Evolutionary conservation across 2,888 invertebrate genomes (phyloP).

Genomic region (Nephrotoma guestfalica): DNA sequence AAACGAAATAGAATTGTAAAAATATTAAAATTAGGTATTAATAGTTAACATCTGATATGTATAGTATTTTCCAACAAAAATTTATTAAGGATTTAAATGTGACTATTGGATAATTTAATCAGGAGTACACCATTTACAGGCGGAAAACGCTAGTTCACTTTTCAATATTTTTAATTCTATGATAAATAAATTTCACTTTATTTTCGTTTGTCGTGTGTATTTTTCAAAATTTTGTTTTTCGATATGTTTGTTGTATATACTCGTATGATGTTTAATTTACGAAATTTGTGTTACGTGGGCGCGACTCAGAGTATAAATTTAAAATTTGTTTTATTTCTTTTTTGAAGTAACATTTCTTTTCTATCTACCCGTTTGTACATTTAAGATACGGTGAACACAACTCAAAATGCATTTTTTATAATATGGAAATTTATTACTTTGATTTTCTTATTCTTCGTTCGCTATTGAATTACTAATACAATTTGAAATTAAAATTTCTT

Average conservation of each 20-base stretch:
- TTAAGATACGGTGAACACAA: background rate
- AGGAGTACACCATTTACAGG: background rate
- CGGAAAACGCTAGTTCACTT: background rate
- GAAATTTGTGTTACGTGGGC: background rate
- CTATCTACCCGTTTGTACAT: background rate
- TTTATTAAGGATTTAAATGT: background rate
- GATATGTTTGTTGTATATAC: background rate
- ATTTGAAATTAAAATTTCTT: background rate
- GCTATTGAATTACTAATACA: background rate
- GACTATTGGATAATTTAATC: background rate
- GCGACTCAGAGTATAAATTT: background rate
- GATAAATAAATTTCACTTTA: background rate
- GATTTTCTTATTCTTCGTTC: background rate
- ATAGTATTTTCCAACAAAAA: background rate
- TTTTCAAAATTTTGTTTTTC: background rate
- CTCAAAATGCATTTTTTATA: background rate
- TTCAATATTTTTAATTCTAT: background rate
- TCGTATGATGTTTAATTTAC: background rate
- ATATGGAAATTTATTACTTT: background rate
- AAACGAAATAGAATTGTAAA: background rate
- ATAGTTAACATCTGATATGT: background rate
- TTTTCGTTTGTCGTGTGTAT: background rate
- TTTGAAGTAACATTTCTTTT: background rate
- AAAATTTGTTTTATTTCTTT: background rate
- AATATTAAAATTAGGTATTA: background rate